Evolutionary conservation across 2,797 vertebrate species (phyloP), one percentile per base, ranked within the genome.

Genomic region (Cynopterus sphinx): DNA sequence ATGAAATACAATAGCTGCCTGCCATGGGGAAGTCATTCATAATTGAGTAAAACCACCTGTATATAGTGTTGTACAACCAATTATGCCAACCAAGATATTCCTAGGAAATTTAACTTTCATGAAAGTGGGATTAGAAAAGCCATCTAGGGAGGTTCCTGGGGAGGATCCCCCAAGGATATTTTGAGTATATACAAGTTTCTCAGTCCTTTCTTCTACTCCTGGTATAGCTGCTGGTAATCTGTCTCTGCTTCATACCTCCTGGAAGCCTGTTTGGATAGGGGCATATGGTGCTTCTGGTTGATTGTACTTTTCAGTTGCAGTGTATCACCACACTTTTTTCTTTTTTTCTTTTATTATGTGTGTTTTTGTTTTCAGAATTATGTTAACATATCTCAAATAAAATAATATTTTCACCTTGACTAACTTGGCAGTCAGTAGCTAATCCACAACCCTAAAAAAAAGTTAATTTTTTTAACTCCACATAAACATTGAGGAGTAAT

Each of bases 341-440:
- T 53, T n/a, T 57, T 46, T 46, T 70, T 57, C 31, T 68, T 71
- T 82, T 90, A 33, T 67, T 36, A 13, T 43, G 26, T 12, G 2
- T 61, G 59, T 68, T 55, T 74, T 57, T 90, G 19, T 93, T 43
- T 94, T 55, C 46, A 88, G 55, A 91, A 78, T 94, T 79, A 84
- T 73, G 19, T 86, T 87, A 75, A 68, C 51, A 43, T 79, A 61
- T 43, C 16, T 65, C 55, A 94, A 81, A 53, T 67, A 71, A 79
- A 90, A 74, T 61, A 70, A 82, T 46, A 26, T 57, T 87, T 24
- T 74, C 17, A 68, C 59, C 73, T 90, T 90, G 16, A 79, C 28
- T 53, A 74, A 77, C 43, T 87, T 63, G 31, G 12, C 26, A 24
- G 26, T 33, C 26, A 24, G 26, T 33, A 87, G 11, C 61, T 87